Evolutionary conservation across 2,113 vertebrate species (phyloP), one percentile per base, ranked within the genome.

Genomic region (Peromyscus polionotus): DNA sequence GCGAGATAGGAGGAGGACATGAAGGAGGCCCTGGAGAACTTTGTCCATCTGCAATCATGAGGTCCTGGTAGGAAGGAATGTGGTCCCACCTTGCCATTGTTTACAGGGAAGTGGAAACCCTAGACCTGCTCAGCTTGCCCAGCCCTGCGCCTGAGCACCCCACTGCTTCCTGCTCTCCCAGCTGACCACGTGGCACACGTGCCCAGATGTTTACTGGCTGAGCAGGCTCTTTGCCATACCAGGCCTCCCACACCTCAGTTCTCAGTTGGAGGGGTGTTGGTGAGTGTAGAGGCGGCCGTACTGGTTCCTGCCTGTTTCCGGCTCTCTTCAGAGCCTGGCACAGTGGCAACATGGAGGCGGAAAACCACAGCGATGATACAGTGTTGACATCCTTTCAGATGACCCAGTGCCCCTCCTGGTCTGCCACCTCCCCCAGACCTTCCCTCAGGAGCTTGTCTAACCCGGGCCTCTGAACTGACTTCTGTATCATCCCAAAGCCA

Each of bases 361-460:
- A 88, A 95, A 90, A 26, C 80, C 42, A 54, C 93, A 39, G 2
- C 67, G 72, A 36, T 70, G 72, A 63, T 26, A 54, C 63, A 7
- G 36, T 90, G 2, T 95, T 85, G 92, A 77, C 76, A n/a, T 92
- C 54, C 75, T 95, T 87, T 59, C 39, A 65, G 77, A 36, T 95
- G 88, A 86, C 83, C 73, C 42, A 28, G 28, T 67, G 65, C 88
- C 80, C 92, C 63, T 95, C 72, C 75, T 94, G 73, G 76, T 93
- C 88, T 90, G 90, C 77, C 24, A 39, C 75, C 39, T 90, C 26
- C 72, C 76, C 39, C 2, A 31, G 51, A 61, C 26, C 79, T 83
- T 61, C 68, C 68, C 39, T 65, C 91, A 42, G 22, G 22, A 48
- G 45, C 57, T 89, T 81, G 26, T 86, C 77, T 61, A 42, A 70